Percentiles rank a stretch among this genome's conserved stretches.
phyloP scores from a whole-genome alignment of 2,888 invertebrate species.

The Phragmatobia fuliginosa region DNA sequence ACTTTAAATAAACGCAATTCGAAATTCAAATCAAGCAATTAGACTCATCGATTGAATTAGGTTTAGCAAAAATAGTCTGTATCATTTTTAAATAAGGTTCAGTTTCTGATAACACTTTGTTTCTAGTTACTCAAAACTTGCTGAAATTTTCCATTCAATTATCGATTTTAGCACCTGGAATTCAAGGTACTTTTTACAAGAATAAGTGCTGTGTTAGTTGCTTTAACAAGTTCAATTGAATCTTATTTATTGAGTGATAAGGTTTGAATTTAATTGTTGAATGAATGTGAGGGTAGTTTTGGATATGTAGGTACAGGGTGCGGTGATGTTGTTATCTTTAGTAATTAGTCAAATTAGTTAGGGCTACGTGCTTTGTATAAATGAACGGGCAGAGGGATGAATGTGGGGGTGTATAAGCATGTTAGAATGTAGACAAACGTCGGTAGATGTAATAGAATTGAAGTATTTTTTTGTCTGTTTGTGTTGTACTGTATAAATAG shows the following conservation, averaged over 20 bases:
- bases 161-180: neutral
- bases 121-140: neutral
- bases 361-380: conserved; percentile 56
- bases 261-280: neutral
- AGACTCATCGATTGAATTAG: neutral
- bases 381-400: conserved; percentile 26
- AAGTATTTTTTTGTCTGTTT: neutral
- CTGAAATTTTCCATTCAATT: neutral
- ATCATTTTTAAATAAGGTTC: neutral
- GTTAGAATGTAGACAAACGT: neutral
- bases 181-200: neutral
- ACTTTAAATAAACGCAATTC: conserved; percentile 40
- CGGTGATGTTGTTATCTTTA: conserved; percentile 64
- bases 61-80: neutral
- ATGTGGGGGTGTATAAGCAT: conserved; percentile 20
- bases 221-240: neutral
- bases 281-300: conserved; percentile 33
- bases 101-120: neutral
- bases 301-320: conserved; percentile 48
- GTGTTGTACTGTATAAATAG: neutral
- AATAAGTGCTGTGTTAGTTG: neutral
- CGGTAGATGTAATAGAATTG: conserved; percentile 50
- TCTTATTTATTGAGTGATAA: neutral
- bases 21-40: conserved; percentile 65
- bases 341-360: conserved; percentile 80